Base-by-base conservation (phyloP, 2,888 invertebrate genomes). In the Apocheima hispidaria region DNA sequence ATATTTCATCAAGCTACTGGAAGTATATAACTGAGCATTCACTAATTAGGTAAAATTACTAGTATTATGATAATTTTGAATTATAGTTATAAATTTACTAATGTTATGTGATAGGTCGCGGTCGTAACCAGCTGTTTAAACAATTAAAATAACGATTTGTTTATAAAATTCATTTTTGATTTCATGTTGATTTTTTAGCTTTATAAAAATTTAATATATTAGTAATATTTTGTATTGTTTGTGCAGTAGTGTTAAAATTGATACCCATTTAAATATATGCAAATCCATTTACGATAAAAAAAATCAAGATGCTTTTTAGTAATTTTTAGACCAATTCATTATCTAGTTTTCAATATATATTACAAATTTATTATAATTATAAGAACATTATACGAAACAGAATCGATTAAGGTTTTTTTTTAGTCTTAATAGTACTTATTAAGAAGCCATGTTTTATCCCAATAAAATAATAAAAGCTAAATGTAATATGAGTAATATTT, bases 1-100 rank as follows among this genome's bases (percentile, higher is more conserved):
- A 71, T 61, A 61, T 75, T 68, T 63, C 62, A 54, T 57, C 49
- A 33, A 28, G 74, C 77, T 80, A 75, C 78, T 70, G 75, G 61
- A 63, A 63, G 26, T 56, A 68, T 69, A 64, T 65, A 69, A 68
- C 59, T 62, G 60, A 57, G 50, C 51, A 66, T 65, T 53, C 60
- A 56, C 38, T 58, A 49, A 61, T 66, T 61, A 61, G 44, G 3
- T 40, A 54, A 60, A 49, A 60, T 54, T 49, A 60, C 16, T 55
- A 46, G 56, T 51, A 38, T 44, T 51, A 38, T 44, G 36, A 53
- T 56, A 56, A 41, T 50, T 38, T 50, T 23, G 12, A 60, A 54
- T 60, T 58, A 62, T 59, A 38, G 41, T 48, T 53, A 59, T 59
- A 54, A 61, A 54, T 16, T 12, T 14, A 40, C 4, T 57, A 50